phyloP scores from a whole-genome alignment of 2,797 vertebrate species.

The Phylloscopus collybita region DNA sequence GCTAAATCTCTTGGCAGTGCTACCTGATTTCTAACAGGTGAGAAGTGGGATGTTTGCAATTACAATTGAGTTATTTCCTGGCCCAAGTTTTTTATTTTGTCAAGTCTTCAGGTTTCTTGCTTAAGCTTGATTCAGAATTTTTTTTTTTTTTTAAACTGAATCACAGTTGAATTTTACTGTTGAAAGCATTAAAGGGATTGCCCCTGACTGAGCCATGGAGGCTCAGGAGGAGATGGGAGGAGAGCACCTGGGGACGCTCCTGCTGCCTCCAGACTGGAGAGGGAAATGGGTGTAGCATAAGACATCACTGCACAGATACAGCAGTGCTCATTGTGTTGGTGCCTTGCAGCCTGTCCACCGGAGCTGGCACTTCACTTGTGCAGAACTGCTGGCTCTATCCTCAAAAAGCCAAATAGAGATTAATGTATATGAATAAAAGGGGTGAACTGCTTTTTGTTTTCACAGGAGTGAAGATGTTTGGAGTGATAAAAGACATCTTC shows the following conservation, averaged over 20 bases:
- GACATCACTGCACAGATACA: neutral
- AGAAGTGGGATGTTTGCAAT: neutral
- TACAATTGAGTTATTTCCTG: neutral
- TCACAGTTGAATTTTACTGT: neutral
- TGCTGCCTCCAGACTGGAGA: neutral
- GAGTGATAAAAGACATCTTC: neutral
- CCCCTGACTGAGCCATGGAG: neutral
- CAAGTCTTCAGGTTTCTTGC: neutral
- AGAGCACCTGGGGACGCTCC: neutral
- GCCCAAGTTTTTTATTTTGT: neutral
- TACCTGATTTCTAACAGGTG: neutral
- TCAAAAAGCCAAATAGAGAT: neutral
- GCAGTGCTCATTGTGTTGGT: neutral
- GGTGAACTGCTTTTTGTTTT: neutral
- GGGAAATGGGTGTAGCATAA: accelerated
- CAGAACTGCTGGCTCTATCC: neutral
- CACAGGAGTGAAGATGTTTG: neutral
- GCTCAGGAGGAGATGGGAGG: neutral
- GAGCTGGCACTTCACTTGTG: neutral
- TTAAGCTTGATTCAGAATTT: neutral
- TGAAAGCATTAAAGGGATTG: accelerated
- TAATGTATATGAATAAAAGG: neutral
- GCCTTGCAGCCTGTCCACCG: neutral
- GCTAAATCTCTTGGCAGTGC: neutral
- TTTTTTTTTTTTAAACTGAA: neutral